A percentile compares a stretch with the other conserved stretches of the same genome.
Evolutionary conservation across 2,888 invertebrate species (phyloP).

Genomic region (Rhingia rostrata): DNA sequence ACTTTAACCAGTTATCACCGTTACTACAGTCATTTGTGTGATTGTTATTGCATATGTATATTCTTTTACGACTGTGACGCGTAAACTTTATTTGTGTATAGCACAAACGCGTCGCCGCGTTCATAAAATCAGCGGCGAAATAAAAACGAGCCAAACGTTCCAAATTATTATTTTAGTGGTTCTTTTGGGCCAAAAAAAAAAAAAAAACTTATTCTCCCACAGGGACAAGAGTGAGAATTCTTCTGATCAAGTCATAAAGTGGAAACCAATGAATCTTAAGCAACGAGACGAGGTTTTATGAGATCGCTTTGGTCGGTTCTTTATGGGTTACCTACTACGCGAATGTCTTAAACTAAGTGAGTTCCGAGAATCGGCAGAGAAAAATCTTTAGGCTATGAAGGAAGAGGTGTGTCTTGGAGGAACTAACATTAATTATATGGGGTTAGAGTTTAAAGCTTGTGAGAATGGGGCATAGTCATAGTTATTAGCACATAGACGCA

Average conservation of each 20-base stretch:
- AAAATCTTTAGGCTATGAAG: too few relatives aligned
- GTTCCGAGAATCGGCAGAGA: too few relatives aligned
- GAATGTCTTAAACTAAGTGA: too few relatives aligned
- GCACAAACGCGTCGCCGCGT: slow-evolving; percentile 13
- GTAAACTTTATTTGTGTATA: slow-evolving; percentile 59
- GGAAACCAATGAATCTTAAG: neutral
- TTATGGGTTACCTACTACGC: too few relatives aligned
- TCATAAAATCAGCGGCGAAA: slow-evolving; percentile 30
- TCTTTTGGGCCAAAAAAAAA: neutral
- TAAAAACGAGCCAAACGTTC: neutral
- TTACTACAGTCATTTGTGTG: slow-evolving; percentile 56
- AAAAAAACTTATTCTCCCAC: neutral
- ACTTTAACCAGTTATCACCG: slow-evolving; percentile 42
- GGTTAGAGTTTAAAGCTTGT: too few relatives aligned
- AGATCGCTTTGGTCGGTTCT: too few relatives aligned
- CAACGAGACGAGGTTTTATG: too few relatives aligned
- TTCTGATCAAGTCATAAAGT: slow-evolving; percentile 15
- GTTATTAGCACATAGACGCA: too few relatives aligned
- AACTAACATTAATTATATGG: too few relatives aligned
- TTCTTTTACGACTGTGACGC: slow-evolving; percentile 49
- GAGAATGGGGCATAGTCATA: too few relatives aligned
- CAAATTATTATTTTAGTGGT: slow-evolving; percentile 23
- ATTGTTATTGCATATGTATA: slow-evolving; percentile 53
- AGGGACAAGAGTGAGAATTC: neutral
- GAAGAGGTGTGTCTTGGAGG: too few relatives aligned